Percentiles rank a stretch among this genome's conserved stretches.
phyloP scores from a whole-genome alignment of 2,888 invertebrate species.

The Apamea sordens region DNA sequence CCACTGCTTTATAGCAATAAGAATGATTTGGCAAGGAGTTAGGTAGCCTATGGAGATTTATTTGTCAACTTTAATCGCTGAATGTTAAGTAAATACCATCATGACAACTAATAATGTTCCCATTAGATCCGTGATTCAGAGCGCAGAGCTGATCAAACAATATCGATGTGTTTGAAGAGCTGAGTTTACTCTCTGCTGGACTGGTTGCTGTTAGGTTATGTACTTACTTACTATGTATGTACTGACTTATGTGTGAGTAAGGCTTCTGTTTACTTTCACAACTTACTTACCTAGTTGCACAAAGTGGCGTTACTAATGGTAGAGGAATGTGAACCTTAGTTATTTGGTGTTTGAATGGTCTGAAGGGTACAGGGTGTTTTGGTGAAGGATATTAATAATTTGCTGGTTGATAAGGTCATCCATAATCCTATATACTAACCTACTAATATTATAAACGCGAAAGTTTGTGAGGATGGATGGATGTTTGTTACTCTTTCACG shows the following conservation, averaged over 20 bases:
- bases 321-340: neutral
- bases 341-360: neutral
- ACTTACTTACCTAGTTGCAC: conserved; percentile 9
- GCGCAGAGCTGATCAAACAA: conserved; percentile 35
- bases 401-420: neutral
- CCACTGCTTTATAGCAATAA: too few species aligned
- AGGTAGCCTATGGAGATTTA: too few species aligned
- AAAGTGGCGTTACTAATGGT: neutral
- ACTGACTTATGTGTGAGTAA: conserved; percentile 5
- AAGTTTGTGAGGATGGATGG: too few species aligned
- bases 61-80: neutral
- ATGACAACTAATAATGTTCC: neutral
- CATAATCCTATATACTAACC: too few species aligned
- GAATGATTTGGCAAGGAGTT: too few species aligned
- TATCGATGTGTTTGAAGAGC: conserved; percentile 38
- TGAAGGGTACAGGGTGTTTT: neutral
- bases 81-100: neutral
- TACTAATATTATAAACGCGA: too few species aligned
- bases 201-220: neutral
- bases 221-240: neutral
- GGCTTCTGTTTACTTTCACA: conserved; percentile 44
- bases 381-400: neutral
- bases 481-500: too few species aligned
- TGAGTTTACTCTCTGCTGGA: conserved; percentile 15
- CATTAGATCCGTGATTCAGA: conserved; percentile 15